phyloP scores from a whole-genome alignment of 2,888 invertebrate species.

The Drosophila paranaensis region DNA sequence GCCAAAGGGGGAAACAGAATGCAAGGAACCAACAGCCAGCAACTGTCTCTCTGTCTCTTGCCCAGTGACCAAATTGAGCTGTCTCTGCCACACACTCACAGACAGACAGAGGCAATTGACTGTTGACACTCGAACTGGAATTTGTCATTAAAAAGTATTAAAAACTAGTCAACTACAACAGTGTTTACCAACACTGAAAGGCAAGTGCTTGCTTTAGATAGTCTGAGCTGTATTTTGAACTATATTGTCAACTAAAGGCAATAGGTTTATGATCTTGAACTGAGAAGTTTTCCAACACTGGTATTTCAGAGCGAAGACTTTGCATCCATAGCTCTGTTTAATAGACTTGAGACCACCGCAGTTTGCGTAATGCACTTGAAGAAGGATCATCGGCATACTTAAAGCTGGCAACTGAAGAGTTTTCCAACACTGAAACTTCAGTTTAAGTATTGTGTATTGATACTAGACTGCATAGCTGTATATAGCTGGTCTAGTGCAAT shows the following conservation, averaged over 20 bases:
- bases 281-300: background rate
- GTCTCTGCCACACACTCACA: background rate
- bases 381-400: too few relatives aligned
- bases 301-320: background rate
- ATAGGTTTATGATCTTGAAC: background rate
- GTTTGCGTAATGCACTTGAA: too few relatives aligned
- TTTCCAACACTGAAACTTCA: background rate
- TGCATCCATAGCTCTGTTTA: background rate
- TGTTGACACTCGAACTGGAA: background rate
- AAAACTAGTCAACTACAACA: background rate
- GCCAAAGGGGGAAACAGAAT: background rate
- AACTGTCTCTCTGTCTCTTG: conserved; percentile 1
- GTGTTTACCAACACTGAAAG: conserved; percentile 5
- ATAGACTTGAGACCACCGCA: too few relatives aligned
- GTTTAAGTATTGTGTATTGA: background rate
- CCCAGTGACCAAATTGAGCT: background rate
- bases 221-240: background rate
- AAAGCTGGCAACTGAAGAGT: background rate
- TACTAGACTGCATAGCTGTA: background rate
- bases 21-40: background rate
- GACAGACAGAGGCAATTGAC: conserved; percentile 1
- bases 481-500: background rate
- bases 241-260: background rate
- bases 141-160: conserved; percentile 1
- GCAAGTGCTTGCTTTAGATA: background rate